A percentile compares a stretch with the other conserved stretches of the same genome.
Evolutionary conservation across 2,113 vertebrate species (phyloP).

Genomic region (Elephas maximus): DNA sequence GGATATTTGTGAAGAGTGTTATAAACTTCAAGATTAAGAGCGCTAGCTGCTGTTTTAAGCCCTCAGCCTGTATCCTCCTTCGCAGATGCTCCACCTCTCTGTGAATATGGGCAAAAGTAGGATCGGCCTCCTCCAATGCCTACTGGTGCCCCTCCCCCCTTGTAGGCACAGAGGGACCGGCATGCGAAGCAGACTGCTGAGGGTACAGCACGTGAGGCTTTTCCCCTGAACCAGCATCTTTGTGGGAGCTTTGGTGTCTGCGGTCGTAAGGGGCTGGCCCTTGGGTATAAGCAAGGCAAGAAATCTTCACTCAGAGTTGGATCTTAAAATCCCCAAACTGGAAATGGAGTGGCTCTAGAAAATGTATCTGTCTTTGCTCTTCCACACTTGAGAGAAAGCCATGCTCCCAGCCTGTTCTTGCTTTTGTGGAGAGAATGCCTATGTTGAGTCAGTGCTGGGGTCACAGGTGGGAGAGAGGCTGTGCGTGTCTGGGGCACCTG

Average conservation of each 20-base stretch:
- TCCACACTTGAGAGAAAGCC: background rate
- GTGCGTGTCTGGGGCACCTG: background rate
- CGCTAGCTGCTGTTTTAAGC: background rate
- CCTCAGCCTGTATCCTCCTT: background rate
- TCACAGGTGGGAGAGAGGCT: rapidly evolving
- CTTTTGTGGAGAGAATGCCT: background rate
- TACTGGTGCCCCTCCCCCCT: rapidly evolving
- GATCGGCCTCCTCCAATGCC: background rate
- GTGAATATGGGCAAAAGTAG: background rate
- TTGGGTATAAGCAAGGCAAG: background rate
- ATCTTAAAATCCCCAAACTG: background rate
- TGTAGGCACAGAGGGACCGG: background rate
- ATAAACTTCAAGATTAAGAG: background rate
- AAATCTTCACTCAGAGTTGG: background rate
- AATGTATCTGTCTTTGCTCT: background rate
- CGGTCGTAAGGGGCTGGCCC: rapidly evolving
- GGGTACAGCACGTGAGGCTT: too few species aligned
- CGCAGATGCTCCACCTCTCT: background rate
- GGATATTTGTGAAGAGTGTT: rapidly evolving
- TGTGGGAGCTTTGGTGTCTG: background rate
- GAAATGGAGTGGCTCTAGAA: background rate
- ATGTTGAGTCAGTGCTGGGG: background rate
- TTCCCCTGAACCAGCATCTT: background rate
- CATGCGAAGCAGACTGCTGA: background rate
- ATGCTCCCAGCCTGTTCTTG: background rate